Base-by-base conservation (phyloP, 2,113 vertebrate species). In the Platichthys flesus region DNA sequence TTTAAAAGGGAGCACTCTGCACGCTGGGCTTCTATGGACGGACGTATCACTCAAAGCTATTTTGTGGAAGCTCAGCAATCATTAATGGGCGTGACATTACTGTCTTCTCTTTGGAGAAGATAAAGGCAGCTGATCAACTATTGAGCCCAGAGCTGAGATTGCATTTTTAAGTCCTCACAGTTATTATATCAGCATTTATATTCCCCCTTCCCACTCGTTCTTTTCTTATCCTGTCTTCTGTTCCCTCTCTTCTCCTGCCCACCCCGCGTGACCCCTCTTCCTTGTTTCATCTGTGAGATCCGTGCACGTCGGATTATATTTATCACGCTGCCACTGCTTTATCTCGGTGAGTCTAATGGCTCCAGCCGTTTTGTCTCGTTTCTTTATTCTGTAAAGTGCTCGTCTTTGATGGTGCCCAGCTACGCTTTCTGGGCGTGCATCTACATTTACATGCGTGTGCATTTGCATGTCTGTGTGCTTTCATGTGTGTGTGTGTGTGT, bases 111-210 rank as follows among this genome's bases (percentile, higher is more conserved):
- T 54, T 65, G 67, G 78, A 67, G 57, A 81, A 35, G 74, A 83
- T 70, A 81, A 77, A 83, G 69, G 78, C 68, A 68, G 61, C 62
- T 86, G 79, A 89, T 86, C 83, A 85, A 63, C 60, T 88, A 68
- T 52, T 83, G 67, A 88, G 75, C 74, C 52, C 49, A 63, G 18
- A 83, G 81, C 74, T 77, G 66, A 71, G 74, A 82, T 68, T 66
- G 59, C 28, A 69, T 78, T 79, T 79, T 74, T 40, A 84, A 84
- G 72, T 23, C 23, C 63, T n/a, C 10, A 16, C 61, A 47, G 70
- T 81, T 69, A 87, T 88, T 84, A 79, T 58, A 74, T 60, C 23
- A 55, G 73, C 55, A 12, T 65, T 31, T 35, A 54, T 21, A 5
- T n/a, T 67, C 51, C 45, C 45, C 57, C 0, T 7, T 35, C 57